Evolutionary conservation across 2,113 vertebrate genomes (phyloP).

Genomic region (Melanocharis versteri): DNA sequence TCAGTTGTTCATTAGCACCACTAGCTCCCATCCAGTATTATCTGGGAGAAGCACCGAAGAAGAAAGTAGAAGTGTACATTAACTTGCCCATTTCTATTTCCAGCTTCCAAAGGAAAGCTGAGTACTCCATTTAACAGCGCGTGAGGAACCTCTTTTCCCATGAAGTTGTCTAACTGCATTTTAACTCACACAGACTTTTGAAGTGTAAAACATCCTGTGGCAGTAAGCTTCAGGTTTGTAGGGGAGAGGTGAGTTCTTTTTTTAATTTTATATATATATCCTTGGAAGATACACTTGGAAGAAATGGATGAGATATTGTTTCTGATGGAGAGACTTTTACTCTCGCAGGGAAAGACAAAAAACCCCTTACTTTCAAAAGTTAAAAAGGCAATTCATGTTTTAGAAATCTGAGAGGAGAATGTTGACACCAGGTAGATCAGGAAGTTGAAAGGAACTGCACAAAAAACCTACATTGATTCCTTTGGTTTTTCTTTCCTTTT

Average conservation of each 20-base stretch:
- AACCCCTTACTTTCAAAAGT: not conserved
- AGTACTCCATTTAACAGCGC: not conserved
- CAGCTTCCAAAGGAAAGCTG: not conserved
- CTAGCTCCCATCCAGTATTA: not conserved
- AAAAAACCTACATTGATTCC: rapidly evolving
- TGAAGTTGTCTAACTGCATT: not conserved
- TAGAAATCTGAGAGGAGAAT: not conserved
- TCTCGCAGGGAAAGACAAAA: not conserved
- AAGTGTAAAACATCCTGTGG: not conserved
- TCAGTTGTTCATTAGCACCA: not conserved
- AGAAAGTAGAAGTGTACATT: not conserved
- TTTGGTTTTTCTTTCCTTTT: rapidly evolving
- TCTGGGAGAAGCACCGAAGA: not conserved
- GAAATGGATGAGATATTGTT: not conserved
- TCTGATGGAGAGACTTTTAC: not conserved
- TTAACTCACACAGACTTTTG: not conserved
- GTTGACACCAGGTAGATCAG: not conserved
- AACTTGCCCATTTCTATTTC: not conserved
- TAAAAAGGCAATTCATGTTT: not conserved
- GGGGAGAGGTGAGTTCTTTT: not conserved
- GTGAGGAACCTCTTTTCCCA: not conserved
- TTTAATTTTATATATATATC: not conserved
- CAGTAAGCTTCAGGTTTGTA: not conserved
- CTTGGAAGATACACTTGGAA: not conserved
- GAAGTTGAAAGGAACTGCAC: not conserved